A percentile compares a stretch with the other conserved stretches of the same genome.
phyloP scores from a whole-genome alignment of 2,888 invertebrate genomes.

The Magallana nippona region DNA sequence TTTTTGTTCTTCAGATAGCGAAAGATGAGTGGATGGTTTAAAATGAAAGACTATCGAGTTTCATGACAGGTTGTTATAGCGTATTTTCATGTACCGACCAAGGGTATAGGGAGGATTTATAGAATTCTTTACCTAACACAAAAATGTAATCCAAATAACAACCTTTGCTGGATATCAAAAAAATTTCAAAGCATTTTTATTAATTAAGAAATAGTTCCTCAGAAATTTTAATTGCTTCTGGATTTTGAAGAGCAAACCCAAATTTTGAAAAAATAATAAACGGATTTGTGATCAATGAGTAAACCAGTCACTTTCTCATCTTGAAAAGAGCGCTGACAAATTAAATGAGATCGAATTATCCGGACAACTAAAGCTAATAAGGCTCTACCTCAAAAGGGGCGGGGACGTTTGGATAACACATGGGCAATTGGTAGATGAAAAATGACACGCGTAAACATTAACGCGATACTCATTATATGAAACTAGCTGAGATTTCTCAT shows the following conservation, averaged over 20 bases:
- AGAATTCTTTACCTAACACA: background rate
- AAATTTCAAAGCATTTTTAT: slow-evolving; percentile 23
- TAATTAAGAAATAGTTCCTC: slow-evolving; percentile 1
- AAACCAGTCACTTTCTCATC: background rate
- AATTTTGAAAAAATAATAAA: background rate
- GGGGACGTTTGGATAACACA: slow-evolving; percentile 3
- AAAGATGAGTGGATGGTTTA: background rate
- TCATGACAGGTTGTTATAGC: background rate
- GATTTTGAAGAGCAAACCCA: slow-evolving; percentile 1
- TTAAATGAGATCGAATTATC: slow-evolving; percentile 31
- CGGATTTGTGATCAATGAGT: background rate
- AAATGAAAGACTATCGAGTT: slow-evolving; percentile 4
- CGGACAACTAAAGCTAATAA: slow-evolving; percentile 4
- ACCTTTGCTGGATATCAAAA: slow-evolving; percentile 9
- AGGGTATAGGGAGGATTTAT: slow-evolving; percentile 16
- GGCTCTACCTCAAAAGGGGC: slow-evolving; percentile 16
- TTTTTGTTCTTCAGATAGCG: background rate
- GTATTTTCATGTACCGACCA: background rate
- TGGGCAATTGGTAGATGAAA: slow-evolving; percentile 24
- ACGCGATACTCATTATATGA: slow-evolving; percentile 15
- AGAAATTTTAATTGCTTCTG: background rate
- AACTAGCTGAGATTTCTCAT: slow-evolving; percentile 1
- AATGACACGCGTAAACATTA: slow-evolving; percentile 21
- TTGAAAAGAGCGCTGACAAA: slow-evolving; percentile 30
- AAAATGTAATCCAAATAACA: background rate